A percentile compares a stretch with the other conserved stretches of the same genome.
phyloP scores from a whole-genome alignment of 2,888 invertebrate genomes.

The Alloplasta piceator region DNA sequence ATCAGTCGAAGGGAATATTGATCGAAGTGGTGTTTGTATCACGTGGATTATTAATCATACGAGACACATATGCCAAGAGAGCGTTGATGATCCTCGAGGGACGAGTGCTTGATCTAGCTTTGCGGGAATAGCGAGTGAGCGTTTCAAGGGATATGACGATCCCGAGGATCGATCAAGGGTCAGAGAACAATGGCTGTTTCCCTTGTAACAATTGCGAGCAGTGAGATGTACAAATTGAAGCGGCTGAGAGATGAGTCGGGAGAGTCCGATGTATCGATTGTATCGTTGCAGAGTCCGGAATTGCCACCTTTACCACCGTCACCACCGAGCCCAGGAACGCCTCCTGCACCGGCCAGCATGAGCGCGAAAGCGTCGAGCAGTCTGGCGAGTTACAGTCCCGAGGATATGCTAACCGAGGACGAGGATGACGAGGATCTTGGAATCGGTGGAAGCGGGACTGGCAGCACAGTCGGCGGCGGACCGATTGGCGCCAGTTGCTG shows the following conservation, averaged over 20 bases:
- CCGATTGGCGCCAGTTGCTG: constrained; percentile 65
- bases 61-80: constrained; percentile 25
- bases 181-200: neutral
- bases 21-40: constrained; percentile 44
- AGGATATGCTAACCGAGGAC: constrained; percentile 84
- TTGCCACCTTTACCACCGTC: constrained; percentile 81
- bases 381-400: constrained; percentile 82
- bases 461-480: constrained; percentile 44
- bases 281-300: constrained; percentile 76
- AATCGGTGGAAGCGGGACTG: constrained; percentile 45
- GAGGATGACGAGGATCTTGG: constrained; percentile 82
- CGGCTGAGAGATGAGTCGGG: neutral
- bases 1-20: constrained; percentile 33
- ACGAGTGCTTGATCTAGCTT: constrained; percentile 50
- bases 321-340: constrained; percentile 81
- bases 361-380: constrained; percentile 82
- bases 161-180: neutral
- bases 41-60: constrained; percentile 53
- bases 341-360: constrained; percentile 82
- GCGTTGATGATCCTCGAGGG: constrained; percentile 50
- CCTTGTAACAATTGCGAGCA: neutral
- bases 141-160: constrained; percentile 12
- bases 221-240: neutral
- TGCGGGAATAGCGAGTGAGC: constrained; percentile 16
- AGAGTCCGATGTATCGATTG: constrained; percentile 53